phyloP scores from a whole-genome alignment of 1,140 invertebrate species.

The Heliconius nattereri region DNA sequence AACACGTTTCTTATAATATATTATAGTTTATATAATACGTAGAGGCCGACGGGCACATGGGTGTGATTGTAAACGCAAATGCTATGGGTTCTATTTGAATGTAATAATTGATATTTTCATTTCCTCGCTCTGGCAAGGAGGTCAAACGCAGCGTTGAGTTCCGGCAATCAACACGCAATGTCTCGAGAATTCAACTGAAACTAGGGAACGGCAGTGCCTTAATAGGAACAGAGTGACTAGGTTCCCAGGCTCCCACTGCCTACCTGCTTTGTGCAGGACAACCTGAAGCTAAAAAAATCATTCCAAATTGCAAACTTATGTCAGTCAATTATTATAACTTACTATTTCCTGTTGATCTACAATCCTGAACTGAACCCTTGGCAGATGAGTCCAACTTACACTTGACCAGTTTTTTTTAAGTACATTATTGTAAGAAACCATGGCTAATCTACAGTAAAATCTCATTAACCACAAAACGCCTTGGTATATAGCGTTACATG shows the following conservation, averaged over 20 bases:
- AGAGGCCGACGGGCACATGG: not conserved
- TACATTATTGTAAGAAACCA: not conserved
- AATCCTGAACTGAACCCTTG: too few species aligned
- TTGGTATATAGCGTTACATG: not conserved
- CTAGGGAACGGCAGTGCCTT: not conserved
- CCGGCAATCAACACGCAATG: not conserved
- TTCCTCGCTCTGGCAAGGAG: not conserved
- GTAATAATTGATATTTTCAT: not conserved
- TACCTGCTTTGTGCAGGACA: not conserved
- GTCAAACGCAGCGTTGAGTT: not conserved
- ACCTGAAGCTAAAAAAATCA: not conserved
- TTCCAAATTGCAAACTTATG: too few species aligned
- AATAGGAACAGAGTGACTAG: not conserved
- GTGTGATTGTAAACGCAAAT: not conserved
- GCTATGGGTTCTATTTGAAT: not conserved
- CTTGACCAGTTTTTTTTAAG: too few species aligned
- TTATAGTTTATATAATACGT: not conserved
- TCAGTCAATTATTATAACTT: too few species aligned
- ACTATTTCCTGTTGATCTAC: too few species aligned
- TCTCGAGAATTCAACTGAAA: not conserved
- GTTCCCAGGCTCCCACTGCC: not conserved
- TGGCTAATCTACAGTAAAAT: constrained; percentile 2
- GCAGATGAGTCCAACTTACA: too few species aligned
- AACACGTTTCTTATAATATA: not conserved
- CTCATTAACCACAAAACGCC: constrained; percentile 1